These are phyloP conservation scores for Lasius fuliginosus DNA, from an alignment of 2,888 invertebrate species.

Conservation along the genomic window DNA sequence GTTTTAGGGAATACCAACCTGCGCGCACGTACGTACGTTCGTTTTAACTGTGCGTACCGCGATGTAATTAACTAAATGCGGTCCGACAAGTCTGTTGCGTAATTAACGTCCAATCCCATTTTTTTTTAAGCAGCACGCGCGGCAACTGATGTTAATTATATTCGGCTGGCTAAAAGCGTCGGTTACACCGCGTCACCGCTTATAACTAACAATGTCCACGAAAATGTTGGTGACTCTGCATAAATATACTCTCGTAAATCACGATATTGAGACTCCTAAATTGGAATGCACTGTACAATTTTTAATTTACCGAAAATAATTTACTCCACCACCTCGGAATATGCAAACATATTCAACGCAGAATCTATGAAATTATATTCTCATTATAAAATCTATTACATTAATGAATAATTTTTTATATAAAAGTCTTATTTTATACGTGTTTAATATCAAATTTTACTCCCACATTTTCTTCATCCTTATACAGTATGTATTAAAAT, in stretches of 20 bases:
- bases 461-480: neutral
- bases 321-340: neutral
- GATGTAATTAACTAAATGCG: constrained; percentile 72
- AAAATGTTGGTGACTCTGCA: constrained; percentile 3
- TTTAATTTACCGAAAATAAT: neutral
- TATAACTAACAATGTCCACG: constrained; percentile 21
- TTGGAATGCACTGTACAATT: too few species aligned
- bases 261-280: neutral
- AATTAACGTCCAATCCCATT: constrained; percentile 63
- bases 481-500: neutral
- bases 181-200: constrained; percentile 38
- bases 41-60: constrained; percentile 64
- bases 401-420: neutral
- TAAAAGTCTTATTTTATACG: neutral
- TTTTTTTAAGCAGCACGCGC: constrained; percentile 41
- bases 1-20: constrained; percentile 50
- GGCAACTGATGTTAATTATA: constrained; percentile 62
- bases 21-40: constrained; percentile 26
- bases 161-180: constrained; percentile 37
- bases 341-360: neutral
- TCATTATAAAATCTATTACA: neutral
- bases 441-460: neutral
- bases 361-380: neutral
- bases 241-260: constrained; percentile 8
- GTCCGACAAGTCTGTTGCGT: constrained; percentile 56